Evolutionary conservation across 2,113 vertebrate genomes (phyloP), one percentile per base, ranked within the genome.

Genomic region (Labrus mixtus): DNA sequence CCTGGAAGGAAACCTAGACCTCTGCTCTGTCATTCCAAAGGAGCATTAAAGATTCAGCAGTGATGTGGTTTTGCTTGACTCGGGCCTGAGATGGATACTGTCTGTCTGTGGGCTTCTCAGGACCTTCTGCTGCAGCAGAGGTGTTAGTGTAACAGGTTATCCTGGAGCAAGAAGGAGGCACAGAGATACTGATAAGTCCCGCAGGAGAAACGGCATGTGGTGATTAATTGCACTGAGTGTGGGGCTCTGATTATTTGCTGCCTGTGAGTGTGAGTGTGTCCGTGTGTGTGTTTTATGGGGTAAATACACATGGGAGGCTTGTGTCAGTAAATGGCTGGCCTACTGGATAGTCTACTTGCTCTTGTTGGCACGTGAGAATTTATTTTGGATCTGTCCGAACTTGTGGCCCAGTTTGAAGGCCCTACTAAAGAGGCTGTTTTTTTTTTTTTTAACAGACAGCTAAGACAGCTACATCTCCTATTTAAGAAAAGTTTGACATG

Each of bases 191-290:
- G 73, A 75, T 69, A 59, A 68, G 64, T 79, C 61, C 72, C 19
- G 8, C 1, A 72, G 71, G 56, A 74, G 72, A 48, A 51, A 23
- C 73, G 70, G 58, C 50, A 73, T 56, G 63, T 62, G 59, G 70
- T 76, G 78, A 83, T 83, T 54, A 65, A 82, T 62, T 75, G 56
- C 19, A 22, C 37, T n/a, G 55, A 46, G 39, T 68, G 41, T 73
- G 63, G 62, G 55, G 58, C 46, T 20, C 61, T 59, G 54, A 83
- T 83, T 74, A 37, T 73, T 56, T 79, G 39, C 19, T 68, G 36
- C 60, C 43, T 60, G 43, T 74, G 7, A 5, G 55, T 56, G 63
- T 74, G 41, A 68, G 43, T 46, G 17, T 78, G 51, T 53, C 55
- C 72, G 41, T 71, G 43, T 46, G 17, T 78, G 53, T 79, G 57